Evolutionary conservation across 2,888 invertebrate species (phyloP).

Genomic region (Patella caerulea): DNA sequence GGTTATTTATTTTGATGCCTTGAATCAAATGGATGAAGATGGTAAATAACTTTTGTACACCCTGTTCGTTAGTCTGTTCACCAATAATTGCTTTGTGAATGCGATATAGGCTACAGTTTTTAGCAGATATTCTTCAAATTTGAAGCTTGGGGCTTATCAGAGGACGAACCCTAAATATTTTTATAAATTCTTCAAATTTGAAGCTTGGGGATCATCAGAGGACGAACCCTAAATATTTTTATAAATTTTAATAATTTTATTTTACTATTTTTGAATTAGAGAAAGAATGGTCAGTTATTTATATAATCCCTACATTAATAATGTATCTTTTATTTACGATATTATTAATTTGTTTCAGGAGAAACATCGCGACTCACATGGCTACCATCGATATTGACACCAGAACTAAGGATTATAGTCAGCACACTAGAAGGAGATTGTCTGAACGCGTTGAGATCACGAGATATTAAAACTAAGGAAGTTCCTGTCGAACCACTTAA

Average conservation of each 20-base stretch:
- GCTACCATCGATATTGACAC: slow-evolving; percentile 42
- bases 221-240: too few species aligned
- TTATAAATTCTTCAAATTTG: too few species aligned
- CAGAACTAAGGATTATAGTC: slow-evolving; percentile 44
- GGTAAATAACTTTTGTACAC: slow-evolving; percentile 22
- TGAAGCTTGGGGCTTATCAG: too few species aligned
- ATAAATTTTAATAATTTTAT: too few species aligned
- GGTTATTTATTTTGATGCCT: slow-evolving; percentile 45
- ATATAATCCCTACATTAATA: too few species aligned
- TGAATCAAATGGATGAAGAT: slow-evolving; percentile 53
- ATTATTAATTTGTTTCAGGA: slow-evolving; percentile 24
- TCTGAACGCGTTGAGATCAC: slow-evolving; percentile 37
- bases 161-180: too few species aligned
- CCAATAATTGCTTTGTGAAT: not conserved
- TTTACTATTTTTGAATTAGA: too few species aligned
- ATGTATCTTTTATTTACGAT: not conserved
- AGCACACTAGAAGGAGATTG: slow-evolving; percentile 47
- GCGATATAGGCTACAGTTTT: too few species aligned
- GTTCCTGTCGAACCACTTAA: slow-evolving; percentile 41
- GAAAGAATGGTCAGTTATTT: too few species aligned
- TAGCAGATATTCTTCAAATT: too few species aligned
- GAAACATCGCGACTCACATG: slow-evolving; percentile 40
- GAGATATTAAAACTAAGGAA: slow-evolving; percentile 30
- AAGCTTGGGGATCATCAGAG: too few species aligned
- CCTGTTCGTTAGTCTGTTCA: not conserved